Conservation (phyloP, 2,797 vertebrate genomes). For the Loriculus beryllinus region DNA sequence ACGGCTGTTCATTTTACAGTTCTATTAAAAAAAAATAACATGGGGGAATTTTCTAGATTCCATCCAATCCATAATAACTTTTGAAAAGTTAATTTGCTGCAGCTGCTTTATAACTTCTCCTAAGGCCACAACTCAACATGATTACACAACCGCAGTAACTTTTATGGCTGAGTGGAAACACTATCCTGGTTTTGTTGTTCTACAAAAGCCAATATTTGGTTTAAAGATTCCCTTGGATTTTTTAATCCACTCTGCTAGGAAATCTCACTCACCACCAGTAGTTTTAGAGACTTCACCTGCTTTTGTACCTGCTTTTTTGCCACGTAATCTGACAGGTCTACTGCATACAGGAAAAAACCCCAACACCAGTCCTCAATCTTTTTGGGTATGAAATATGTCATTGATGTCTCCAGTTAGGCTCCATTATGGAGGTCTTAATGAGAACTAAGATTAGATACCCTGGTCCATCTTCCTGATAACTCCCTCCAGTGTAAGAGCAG, state of each 20-base stretch:
- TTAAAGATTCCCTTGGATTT: slow-evolving; percentile 55
- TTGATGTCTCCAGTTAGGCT: neutral
- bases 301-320: neutral
- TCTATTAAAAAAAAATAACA: neutral
- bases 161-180: slow-evolving; percentile 56
- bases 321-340: neutral
- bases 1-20: neutral
- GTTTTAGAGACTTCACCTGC: neutral
- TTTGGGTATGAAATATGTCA: neutral
- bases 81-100: slow-evolving; percentile 63
- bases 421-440: neutral
- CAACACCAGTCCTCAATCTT: neutral
- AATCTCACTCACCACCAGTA: neutral
- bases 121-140: slow-evolving; percentile 54
- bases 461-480: neutral
- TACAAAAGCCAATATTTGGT: slow-evolving; percentile 53
- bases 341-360: neutral
- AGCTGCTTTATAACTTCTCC: slow-evolving; percentile 59
- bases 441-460: neutral
- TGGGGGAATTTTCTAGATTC: slow-evolving; percentile 53
- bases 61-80: slow-evolving; percentile 53
- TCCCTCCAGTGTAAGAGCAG: neutral
- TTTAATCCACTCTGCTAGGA: slow-evolving; percentile 43
- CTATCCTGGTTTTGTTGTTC: slow-evolving; percentile 42
- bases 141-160: slow-evolving; percentile 62